phyloP scores from a whole-genome alignment of 2,797 vertebrate species.

The Characodon lateralis region DNA sequence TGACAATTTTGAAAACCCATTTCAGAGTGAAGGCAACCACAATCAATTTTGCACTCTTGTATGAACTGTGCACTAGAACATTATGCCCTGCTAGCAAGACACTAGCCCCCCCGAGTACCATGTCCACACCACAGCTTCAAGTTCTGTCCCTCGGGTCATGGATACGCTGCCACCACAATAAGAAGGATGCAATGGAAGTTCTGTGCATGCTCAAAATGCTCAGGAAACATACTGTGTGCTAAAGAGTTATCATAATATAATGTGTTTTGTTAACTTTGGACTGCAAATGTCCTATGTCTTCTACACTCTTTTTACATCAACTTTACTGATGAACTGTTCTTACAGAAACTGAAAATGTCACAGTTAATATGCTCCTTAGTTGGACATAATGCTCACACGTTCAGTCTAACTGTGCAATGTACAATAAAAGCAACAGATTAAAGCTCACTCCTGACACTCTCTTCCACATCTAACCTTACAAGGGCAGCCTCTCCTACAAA shows the following conservation, averaged over 20 bases:
- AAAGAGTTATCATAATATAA: neutral
- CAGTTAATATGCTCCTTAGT: conserved; percentile 2
- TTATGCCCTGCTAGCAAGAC: neutral
- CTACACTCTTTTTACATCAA: neutral
- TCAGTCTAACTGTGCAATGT: conserved; percentile 40
- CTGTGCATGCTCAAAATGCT: no score
- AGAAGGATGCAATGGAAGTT: no score
- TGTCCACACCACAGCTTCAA: neutral
- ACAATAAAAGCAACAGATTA: conserved; percentile 23
- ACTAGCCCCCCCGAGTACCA: neutral
- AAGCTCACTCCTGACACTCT: conserved; percentile 7
- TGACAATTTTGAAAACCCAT: no score
- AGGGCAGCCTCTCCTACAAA: conserved; percentile 42
- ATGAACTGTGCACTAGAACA: neutral
- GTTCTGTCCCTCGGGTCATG: no score
- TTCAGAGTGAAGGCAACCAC: neutral
- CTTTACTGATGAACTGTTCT: neutral
- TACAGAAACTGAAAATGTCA: conserved; percentile 9
- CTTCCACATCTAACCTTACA: conserved; percentile 17
- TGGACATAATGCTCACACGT: neutral
- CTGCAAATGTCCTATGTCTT: neutral
- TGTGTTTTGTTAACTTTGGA: neutral
- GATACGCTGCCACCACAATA: no score
- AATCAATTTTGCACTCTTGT: neutral
- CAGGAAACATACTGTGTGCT: neutral